These are phyloP conservation scores for Zaprionus tsacasi DNA, from an alignment of 1,140 invertebrate species.

Conservation along the genomic window DNA sequence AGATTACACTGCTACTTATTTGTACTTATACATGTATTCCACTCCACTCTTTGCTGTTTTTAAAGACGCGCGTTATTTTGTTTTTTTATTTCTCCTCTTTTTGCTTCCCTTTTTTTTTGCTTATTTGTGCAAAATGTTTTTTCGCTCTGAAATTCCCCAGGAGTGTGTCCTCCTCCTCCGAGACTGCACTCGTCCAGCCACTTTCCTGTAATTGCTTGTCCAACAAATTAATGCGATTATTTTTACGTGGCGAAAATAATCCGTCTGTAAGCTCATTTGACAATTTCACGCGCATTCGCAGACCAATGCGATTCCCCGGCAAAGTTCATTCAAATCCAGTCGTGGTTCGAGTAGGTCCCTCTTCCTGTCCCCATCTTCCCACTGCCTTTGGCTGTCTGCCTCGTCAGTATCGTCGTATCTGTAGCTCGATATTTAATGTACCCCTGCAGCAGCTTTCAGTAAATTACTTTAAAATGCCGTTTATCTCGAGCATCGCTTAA, in stretches of 20 bases:
- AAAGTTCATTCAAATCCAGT: slow-evolving; percentile 29
- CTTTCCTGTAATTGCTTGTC: slow-evolving; percentile 62
- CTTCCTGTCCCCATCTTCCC: background rate
- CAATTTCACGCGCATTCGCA: slow-evolving; percentile 59
- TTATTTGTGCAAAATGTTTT: slow-evolving; percentile 29
- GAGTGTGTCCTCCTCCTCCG: background rate
- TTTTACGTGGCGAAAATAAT: slow-evolving; percentile 68
- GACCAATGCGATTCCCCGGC: slow-evolving; percentile 26
- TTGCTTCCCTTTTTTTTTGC: background rate
- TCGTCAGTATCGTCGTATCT: slow-evolving; percentile 7
- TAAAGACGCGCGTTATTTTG: background rate
- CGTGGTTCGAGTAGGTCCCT: background rate
- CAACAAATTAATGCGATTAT: slow-evolving; percentile 70
- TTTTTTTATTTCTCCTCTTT: slow-evolving; percentile 21
- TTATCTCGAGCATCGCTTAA: slow-evolving; percentile 37
- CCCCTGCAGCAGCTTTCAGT: background rate
- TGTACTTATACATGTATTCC: background rate
- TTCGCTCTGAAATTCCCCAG: slow-evolving; percentile 20
- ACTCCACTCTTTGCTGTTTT: slow-evolving; percentile 7
- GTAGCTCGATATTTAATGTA: slow-evolving; percentile 28
- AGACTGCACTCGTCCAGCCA: slow-evolving; percentile 30
- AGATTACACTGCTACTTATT: background rate
- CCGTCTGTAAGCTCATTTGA: slow-evolving; percentile 63
- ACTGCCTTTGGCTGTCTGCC: background rate
- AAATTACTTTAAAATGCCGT: slow-evolving; percentile 35